Base-by-base conservation (phyloP, 2,113 vertebrate genomes). In the Xenopus borealis region DNA sequence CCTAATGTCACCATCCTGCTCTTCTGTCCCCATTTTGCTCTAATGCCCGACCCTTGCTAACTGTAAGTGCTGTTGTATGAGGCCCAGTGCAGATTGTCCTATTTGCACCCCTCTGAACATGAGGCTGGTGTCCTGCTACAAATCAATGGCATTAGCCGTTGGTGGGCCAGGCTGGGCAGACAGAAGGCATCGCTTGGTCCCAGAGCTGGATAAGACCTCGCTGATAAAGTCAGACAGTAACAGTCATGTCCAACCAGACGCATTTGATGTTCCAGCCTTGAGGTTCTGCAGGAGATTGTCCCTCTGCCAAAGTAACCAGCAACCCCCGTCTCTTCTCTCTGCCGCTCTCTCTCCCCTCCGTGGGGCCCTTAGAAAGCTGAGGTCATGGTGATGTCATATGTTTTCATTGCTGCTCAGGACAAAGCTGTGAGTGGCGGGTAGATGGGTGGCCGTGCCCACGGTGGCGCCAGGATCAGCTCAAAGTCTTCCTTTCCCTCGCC, bases 221-320 rank as follows among this genome's bases (percentile, higher is more conserved):
- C 78, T 55, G 58, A 72, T 79, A 78, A 66, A 55, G 45, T 46
- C 72, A 78, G 73, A 79, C 80, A 82, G 63, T 78, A 78, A 80
- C 80, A 81, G 66, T 72, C 23, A 27, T 27, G 23, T 27, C 74
- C 66, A 69, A 58, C 3, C 80, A 78, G 79, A 80, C 80, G 79
- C 77, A 79, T 85, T 85, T 85, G 83, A 88, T 84, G 83, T 85
- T 81, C 62, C 14, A n/a, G 18, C 11, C 0, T 64, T 84, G 87
- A 89, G 53, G 72, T 10, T 88, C 66, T 67, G 79, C 86, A 88
- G 86, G 75, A 12, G 79, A 78, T 74, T 86, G 82, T 79, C 69
- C 17, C 17, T 17, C 44, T 85, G 87, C 87, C 87, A 87, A 88
- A 88, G 78, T 83, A 86, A 89, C 68, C 68, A 81, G 57, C 68